Evolutionary conservation across 2,113 vertebrate genomes (phyloP), one percentile per base, ranked within the genome.

Genomic region (Pelusios castaneus): DNA sequence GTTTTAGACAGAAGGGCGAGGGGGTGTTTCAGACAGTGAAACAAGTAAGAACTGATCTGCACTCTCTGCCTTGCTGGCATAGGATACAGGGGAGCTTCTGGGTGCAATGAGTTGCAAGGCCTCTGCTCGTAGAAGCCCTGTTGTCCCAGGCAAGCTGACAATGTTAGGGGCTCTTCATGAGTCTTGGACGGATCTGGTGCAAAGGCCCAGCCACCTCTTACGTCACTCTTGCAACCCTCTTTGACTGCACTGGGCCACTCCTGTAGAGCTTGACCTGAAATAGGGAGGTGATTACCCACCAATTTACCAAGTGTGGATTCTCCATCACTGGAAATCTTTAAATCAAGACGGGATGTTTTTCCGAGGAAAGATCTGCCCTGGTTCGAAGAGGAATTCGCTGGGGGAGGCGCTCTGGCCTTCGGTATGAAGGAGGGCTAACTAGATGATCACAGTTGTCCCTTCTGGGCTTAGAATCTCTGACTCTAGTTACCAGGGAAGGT

Each of bases 11-110:
- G 38, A 73, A 73, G 67, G 21, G n/a, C 10, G 22, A 73, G 24
- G 47, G 47, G 47, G 10, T 47, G 47, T 47, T 10, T 9, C n/a
- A 5, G 70, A 12, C n/a, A 24, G 38, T 24, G 38, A 41, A 17
- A 73, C 70, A 41, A 41, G 38, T 41, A 12, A 38, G 21, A 70
- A 41, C 38, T 43, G 70, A 41, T 41, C 70, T 73, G 10, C 22
- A 5, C 22, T 41, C 38, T 0, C 2, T 12, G 8, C 55, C 63
- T 38, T 58, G 8, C 13, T 75, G 84, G 54, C 47, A 67, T 0
- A 0, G 41, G 60, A 22, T 78, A 76, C 22, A 8, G 45, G 29
- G n/a, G 1, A 16, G 34, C 8, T 19, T 11, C 80, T 89, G 51
- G 58, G n/a, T 82, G 21, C 54, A 80, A 22, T 25, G 10, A 41